Evolutionary conservation across 2,113 vertebrate genomes (phyloP), one percentile per base, ranked within the genome.

Genomic region (Copsychus sechellarum): DNA sequence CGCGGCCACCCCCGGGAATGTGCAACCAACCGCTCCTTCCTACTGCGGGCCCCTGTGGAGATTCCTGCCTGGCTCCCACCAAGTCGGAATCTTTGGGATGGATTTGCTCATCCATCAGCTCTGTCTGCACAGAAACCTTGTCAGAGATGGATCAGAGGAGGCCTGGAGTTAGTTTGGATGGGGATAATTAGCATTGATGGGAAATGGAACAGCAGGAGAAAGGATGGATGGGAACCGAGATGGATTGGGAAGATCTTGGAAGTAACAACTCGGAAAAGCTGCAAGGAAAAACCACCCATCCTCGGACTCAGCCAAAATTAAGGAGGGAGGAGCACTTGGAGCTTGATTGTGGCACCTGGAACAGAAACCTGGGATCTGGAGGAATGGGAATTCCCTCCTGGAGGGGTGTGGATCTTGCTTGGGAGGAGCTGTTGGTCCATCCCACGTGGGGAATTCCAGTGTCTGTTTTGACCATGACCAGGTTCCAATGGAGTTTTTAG

Each of bases 1-100:
- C 5, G 4, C 0, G 2, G 51, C 22, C 8, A 3, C 33, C 61
- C 8, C 14, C 0, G 3, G 66, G 38, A 61, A 62, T 26, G 26
- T 21, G 20, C 24, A 24, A 24, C 31, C 36, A 51, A 12, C 12
- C 0, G 4, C 50, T 36, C 38, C 11, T 0, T 29, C 60, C 58
- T 64, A 36, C 47, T 1, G 2, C 1, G 1, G 54, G 57, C 69
- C 79, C 65, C 31, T 24, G 36, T 0, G 5, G 45, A 24, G 31
- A 51, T 71, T 82, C 80, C 45, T 23, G 54, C 65, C 43, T 5
- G 0, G 23, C 5, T 58, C 34, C 14, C 28, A 3, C 14, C 54
- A 45, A 17, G 13, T 9, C 1, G 8, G 15, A 33, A 54, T 38
- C 3, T 53, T 34, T 1, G 47, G 57, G 65, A 50, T 29, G 65